Conservation (phyloP, 2,113 vertebrate genomes). For the Heterocephalus glaber region DNA sequence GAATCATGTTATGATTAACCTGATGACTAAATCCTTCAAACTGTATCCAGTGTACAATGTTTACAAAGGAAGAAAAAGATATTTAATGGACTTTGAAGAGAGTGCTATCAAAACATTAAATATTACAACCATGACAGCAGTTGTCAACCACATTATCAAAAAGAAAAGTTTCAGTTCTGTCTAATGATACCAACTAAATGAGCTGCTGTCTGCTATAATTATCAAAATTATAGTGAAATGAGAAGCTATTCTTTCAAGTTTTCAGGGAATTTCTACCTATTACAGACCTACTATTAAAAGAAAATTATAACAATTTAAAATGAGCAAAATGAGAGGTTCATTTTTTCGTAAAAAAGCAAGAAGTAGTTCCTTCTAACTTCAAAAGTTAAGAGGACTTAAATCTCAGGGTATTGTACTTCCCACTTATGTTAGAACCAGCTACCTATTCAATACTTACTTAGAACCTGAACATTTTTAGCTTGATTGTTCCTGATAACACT, state of each 20-base stretch:
- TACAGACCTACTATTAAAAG: constrained; percentile 52
- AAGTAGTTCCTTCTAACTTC: background rate
- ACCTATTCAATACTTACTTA: background rate
- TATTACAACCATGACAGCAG: background rate
- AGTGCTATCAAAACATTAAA: constrained; percentile 30
- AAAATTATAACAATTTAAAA: constrained; percentile 62
- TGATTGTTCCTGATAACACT: background rate
- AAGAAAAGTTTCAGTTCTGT: constrained; percentile 21
- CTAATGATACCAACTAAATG: background rate
- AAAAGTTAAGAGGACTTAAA: background rate
- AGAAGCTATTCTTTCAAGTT: constrained; percentile 27
- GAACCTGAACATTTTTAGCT: background rate
- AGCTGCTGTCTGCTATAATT: constrained; percentile 33
- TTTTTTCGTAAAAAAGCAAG: constrained; percentile 22
- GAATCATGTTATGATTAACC: background rate
- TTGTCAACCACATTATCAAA: background rate
- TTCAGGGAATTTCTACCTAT: constrained; percentile 53
- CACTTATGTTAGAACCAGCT: background rate
- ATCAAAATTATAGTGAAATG: constrained; percentile 43
- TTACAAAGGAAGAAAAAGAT: background rate
- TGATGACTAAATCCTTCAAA: background rate
- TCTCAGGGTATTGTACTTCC: background rate
- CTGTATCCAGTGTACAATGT: background rate
- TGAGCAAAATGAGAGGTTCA: constrained; percentile 32
- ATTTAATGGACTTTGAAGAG: background rate